phyloP scores from a whole-genome alignment of 92 coral and sea anemone species.

The Actinostola sp. region DNA sequence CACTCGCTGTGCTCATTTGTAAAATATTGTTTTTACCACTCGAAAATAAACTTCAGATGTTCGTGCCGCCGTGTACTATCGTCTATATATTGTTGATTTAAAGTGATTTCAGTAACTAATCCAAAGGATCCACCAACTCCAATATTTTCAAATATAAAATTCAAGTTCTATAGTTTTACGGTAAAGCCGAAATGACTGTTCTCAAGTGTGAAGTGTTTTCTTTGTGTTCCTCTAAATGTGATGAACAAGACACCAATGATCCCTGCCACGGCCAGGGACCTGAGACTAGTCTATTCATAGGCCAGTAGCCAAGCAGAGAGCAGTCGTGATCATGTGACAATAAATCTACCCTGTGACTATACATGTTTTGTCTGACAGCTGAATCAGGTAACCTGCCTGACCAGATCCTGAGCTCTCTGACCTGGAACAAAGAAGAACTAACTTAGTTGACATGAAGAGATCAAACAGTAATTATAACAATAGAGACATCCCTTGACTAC shows the following conservation, averaged over 20 bases:
- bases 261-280: slow-evolving; percentile 98
- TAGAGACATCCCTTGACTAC: too few species aligned
- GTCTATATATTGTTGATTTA: too few species aligned
- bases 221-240: slow-evolving; percentile 69
- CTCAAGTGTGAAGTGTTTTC: slow-evolving; percentile 55
- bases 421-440: slow-evolving; percentile 47
- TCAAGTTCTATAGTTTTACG: slow-evolving; percentile 40
- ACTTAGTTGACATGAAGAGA: too few species aligned
- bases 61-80: too few species aligned
- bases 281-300: slow-evolving; percentile 80
- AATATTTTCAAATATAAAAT: too few species aligned
- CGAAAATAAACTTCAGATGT: too few species aligned
- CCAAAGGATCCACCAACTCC: too few species aligned
- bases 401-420: slow-evolving; percentile 84
- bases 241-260: slow-evolving; percentile 68
- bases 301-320: slow-evolving; percentile 89
- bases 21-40: too few species aligned
- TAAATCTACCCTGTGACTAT: slow-evolving; percentile 75
- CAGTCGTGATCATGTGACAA: slow-evolving; percentile 56
- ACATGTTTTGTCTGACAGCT: slow-evolving; percentile 75
- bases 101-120: too few species aligned
- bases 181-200: slow-evolving; percentile 61
- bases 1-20: too few species aligned
- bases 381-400: slow-evolving; percentile 67
- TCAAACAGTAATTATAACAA: too few species aligned